Conservation (phyloP, 2,113 vertebrate genomes). For the Todiramphus chloris region DNA sequence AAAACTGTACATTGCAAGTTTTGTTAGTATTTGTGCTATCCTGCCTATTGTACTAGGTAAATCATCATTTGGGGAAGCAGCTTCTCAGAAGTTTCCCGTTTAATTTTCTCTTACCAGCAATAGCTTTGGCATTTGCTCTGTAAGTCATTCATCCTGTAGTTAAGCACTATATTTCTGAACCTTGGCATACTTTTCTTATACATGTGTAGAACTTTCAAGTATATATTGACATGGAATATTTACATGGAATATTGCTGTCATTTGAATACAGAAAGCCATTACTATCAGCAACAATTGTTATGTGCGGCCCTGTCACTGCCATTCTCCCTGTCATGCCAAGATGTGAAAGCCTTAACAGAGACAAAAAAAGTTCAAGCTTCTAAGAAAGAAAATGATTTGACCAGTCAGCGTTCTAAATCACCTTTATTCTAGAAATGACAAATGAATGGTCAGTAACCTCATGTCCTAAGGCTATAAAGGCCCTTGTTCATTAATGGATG, state of each 20-base stretch:
- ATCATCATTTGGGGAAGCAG: not conserved
- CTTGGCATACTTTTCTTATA: not conserved
- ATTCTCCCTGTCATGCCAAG: not conserved
- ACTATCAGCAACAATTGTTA: not conserved
- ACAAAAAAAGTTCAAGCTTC: not conserved
- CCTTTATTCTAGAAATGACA: slow-evolving; percentile 45
- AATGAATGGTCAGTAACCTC: not conserved
- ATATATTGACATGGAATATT: not conserved
- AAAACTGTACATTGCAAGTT: not conserved
- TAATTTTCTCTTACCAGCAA: not conserved
- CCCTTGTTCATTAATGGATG: slow-evolving; percentile 7
- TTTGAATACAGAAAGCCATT: slow-evolving; percentile 4
- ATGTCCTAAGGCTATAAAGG: slow-evolving; percentile 1
- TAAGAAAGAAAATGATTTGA: slow-evolving; percentile 41
- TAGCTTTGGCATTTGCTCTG: not conserved
- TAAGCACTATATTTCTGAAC: not conserved
- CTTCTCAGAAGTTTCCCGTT: not conserved
- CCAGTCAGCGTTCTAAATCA: slow-evolving; percentile 65
- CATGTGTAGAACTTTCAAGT: not conserved
- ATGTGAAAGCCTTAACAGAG: not conserved
- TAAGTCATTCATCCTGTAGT: not conserved
- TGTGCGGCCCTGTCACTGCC: not conserved
- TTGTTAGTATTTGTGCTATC: not conserved
- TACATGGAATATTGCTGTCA: not conserved
- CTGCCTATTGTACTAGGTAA: not conserved